Evolutionary conservation across 2,797 vertebrate species (phyloP).

Genomic region (Periparus ater): DNA sequence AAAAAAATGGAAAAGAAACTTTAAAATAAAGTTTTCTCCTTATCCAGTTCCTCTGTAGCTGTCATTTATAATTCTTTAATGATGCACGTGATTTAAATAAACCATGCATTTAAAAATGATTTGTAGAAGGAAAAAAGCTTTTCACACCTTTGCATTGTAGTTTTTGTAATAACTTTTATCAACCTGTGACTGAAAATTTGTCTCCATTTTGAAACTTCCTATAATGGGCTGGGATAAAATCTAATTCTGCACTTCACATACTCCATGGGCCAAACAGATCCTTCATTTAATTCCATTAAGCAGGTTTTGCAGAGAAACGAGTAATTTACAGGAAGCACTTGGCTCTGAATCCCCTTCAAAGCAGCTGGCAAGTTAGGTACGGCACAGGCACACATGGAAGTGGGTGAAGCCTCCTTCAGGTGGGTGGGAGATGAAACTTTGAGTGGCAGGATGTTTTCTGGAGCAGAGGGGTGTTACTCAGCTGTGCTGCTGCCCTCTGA

Average conservation of each 20-base stretch:
- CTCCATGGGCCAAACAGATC: background rate
- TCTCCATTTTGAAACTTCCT: background rate
- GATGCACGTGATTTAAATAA: background rate
- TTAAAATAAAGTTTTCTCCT: slow-evolving; percentile 15
- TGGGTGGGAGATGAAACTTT: background rate
- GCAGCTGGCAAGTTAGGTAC: background rate
- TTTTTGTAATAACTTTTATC: background rate
- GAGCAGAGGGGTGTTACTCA: background rate
- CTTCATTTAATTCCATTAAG: background rate
- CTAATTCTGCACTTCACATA: background rate
- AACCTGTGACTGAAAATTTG: background rate
- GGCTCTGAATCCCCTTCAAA: background rate
- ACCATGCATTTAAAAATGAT: background rate
- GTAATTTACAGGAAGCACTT: background rate
- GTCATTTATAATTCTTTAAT: background rate
- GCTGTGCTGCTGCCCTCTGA: background rate
- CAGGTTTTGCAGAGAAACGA: background rate
- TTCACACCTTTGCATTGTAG: background rate
- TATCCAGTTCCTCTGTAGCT: background rate
- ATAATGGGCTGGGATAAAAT: background rate
- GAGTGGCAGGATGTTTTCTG: background rate
- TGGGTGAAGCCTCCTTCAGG: background rate
- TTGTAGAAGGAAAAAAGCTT: background rate
- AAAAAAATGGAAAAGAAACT: background rate
- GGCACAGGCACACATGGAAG: fast-evolving